These are phyloP conservation scores for Thomomys bottae DNA, from an alignment of 2,113 vertebrate genomes.

Conservation along the genomic window DNA sequence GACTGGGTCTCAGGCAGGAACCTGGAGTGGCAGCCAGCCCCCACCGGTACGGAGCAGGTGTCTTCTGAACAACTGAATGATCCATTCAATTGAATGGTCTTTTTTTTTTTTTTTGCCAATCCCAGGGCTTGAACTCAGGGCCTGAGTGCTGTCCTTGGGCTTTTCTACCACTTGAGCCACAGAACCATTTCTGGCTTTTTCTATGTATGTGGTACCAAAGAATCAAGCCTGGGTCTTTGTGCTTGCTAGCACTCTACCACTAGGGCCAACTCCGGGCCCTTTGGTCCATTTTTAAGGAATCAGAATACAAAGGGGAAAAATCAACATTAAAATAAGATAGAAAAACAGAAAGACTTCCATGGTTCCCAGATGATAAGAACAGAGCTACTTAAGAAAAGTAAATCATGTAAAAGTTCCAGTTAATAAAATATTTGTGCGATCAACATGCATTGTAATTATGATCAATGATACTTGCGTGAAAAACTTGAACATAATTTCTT, in stretches of 20 bases:
- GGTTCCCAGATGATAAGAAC: conserved; percentile 1
- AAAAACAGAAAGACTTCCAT: neutral
- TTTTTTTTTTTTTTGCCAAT: too few species aligned
- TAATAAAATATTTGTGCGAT: neutral
- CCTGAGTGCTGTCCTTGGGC: too few species aligned
- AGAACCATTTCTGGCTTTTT: too few species aligned
- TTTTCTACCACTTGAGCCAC: too few species aligned
- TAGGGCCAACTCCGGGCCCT: too few species aligned
- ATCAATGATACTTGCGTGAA: too few species aligned
- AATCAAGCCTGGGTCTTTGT: too few species aligned
- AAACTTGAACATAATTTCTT: neutral
- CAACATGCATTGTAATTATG: neutral
- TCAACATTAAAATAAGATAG: neutral
- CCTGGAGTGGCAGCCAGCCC: fast-evolving
- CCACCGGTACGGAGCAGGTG: neutral
- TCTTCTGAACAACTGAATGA: neutral
- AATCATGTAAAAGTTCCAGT: neutral
- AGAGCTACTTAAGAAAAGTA: neutral
- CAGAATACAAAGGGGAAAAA: neutral
- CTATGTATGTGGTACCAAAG: too few species aligned
- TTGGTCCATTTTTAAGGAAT: neutral
- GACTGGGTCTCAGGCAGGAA: neutral
- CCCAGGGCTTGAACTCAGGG: too few species aligned
- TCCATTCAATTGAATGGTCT: too few species aligned
- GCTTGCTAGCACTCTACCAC: too few species aligned